These are phyloP conservation scores for Pardosa pseudoannulata DNA, from an alignment of 2,888 invertebrate genomes.

Conservation along the genomic window DNA sequence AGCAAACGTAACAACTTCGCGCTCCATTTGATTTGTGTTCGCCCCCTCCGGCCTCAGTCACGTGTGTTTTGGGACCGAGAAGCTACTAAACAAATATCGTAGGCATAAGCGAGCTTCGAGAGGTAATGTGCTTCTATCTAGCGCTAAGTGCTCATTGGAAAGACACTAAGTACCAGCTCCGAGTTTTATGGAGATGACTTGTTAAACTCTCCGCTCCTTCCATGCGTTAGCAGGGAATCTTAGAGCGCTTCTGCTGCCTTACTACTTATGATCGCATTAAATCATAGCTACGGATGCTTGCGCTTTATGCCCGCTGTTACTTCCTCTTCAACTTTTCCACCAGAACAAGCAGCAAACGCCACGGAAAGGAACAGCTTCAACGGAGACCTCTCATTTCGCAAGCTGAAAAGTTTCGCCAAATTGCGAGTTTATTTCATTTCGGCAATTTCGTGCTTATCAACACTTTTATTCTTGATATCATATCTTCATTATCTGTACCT, in stretches of 20 bases:
- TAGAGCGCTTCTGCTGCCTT: conserved; percentile 48
- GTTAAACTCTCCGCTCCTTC: conserved; percentile 69
- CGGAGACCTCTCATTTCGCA: not conserved
- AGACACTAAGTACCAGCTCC: conserved; percentile 68
- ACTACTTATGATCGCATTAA: conserved; percentile 64
- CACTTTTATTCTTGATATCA: not conserved
- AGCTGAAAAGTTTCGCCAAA: not conserved
- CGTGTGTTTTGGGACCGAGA: conserved; percentile 66
- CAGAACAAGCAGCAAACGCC: conserved; percentile 39
- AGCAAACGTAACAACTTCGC: not conserved
- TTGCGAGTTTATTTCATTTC: not conserved
- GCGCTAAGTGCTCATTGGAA: conserved; percentile 70
- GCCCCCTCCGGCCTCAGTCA: conserved; percentile 41
- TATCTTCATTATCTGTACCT: not conserved
- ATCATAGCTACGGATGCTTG: conserved; percentile 67
- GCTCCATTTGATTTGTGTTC: conserved; percentile 49
- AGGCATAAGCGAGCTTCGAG: conserved; percentile 64
- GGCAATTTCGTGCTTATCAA: not conserved
- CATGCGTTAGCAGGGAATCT: conserved; percentile 49
- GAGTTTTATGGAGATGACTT: conserved; percentile 71
- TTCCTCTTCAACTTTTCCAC: conserved; percentile 54
- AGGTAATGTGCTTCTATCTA: conserved; percentile 69
- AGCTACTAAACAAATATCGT: conserved; percentile 71
- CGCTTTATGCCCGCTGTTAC: conserved; percentile 51
- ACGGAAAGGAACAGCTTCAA: conserved; percentile 11